phyloP scores from a whole-genome alignment of 2,797 vertebrate genomes.

The Pseudomugil gertrudae region DNA sequence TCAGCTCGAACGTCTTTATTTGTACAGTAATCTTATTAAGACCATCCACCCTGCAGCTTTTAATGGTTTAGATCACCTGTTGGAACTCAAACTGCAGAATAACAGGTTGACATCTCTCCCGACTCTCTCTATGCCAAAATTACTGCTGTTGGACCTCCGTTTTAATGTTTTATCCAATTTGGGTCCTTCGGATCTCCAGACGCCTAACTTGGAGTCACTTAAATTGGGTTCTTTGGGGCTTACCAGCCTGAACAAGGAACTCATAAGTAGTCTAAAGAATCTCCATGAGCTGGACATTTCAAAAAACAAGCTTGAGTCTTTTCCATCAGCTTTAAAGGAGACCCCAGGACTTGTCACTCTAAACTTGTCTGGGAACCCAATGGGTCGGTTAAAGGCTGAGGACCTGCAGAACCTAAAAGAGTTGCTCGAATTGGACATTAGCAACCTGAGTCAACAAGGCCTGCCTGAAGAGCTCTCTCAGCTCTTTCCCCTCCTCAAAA shows the following conservation, averaged over 20 bases:
- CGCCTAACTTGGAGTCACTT: conserved; percentile 89
- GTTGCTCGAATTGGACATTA: conserved; percentile 91
- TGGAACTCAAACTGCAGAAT: conserved; percentile 94
- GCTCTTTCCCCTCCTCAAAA: conserved; percentile 85
- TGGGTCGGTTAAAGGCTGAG: conserved; percentile 84
- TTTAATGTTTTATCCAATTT: conserved; percentile 85
- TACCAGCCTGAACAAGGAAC: conserved; percentile 82
- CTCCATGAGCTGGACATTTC: conserved; percentile 93
- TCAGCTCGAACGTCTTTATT: conserved; percentile 92
- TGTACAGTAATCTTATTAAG: conserved; percentile 89
- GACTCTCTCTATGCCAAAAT: conserved; percentile 82
- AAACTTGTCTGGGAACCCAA: conserved; percentile 87
- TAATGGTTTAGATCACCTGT: conserved; percentile 83
- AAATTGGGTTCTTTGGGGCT: conserved; percentile 89
- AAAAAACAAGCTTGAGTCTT: conserved; percentile 84
- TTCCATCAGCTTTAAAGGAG: conserved; percentile 82
- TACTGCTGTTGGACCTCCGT: conserved; percentile 93
- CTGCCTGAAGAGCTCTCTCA: conserved; percentile 87
- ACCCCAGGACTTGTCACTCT: conserved; percentile 86
- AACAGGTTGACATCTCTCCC: conserved; percentile 88
- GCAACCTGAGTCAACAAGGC: conserved; percentile 88
- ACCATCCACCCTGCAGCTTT: conserved; percentile 90
- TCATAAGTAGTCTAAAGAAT: conserved; percentile 86
- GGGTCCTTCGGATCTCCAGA: conserved; percentile 80
- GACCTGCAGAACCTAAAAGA: conserved; percentile 85